Percentiles rank a stretch among this genome's conserved stretches.
phyloP scores from a whole-genome alignment of 2,888 invertebrate species.

The Dasypolia templi region DNA sequence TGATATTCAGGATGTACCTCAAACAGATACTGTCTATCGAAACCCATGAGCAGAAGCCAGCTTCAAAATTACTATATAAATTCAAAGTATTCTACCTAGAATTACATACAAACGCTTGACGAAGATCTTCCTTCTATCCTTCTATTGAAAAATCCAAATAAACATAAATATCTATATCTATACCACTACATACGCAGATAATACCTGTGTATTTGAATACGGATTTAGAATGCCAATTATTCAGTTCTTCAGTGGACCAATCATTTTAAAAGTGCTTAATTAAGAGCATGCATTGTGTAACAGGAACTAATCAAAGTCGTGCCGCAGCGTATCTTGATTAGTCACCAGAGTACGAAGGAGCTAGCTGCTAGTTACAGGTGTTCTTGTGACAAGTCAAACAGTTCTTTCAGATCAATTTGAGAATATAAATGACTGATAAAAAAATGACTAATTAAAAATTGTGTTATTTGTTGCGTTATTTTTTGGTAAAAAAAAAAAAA shows the following conservation, averaged over 20 bases:
- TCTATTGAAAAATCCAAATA: not conserved
- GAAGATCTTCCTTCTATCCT: too few relatives aligned
- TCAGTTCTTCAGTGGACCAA: not conserved
- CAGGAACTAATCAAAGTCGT: conserved; percentile 51
- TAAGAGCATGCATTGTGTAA: conserved; percentile 35
- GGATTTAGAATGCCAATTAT: not conserved
- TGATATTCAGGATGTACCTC: not conserved
- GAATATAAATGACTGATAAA: conserved; percentile 10
- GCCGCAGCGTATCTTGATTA: conserved; percentile 44
- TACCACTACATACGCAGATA: not conserved
- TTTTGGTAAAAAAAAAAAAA: too few relatives aligned
- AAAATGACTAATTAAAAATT: too few relatives aligned
- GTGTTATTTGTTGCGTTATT: not conserved
- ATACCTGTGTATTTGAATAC: conserved; percentile 4
- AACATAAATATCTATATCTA: not conserved
- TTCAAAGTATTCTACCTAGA: not conserved
- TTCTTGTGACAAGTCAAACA: conserved; percentile 8
- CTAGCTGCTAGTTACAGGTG: not conserved
- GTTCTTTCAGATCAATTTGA: conserved; percentile 29
- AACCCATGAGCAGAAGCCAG: conserved; percentile 5
- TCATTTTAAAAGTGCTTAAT: conserved; percentile 20
- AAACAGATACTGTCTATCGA: too few relatives aligned
- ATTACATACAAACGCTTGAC: not conserved
- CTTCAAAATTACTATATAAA: not conserved
- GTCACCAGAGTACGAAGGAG: conserved; percentile 11